Evolutionary conservation across 2,113 vertebrate species (phyloP), one percentile per base, ranked within the genome.

Genomic region (Pomatorhinus ruficollis): DNA sequence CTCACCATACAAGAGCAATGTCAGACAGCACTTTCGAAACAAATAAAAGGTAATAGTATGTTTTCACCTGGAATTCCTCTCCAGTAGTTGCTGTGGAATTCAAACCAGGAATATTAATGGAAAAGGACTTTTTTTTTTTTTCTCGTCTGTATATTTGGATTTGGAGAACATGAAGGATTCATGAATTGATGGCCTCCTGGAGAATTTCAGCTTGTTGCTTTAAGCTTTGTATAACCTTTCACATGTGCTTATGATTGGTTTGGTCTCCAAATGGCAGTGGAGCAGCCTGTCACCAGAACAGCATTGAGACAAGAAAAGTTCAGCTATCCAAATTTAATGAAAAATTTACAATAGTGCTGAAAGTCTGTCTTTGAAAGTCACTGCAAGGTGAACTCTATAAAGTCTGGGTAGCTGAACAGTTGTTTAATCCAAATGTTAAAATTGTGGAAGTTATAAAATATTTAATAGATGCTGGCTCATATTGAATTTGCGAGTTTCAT

Each of bases 391-490:
- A 70, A 74, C 66, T 88, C 57, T 65, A 10, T 64, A 45, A 93
- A 92, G 40, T 60, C 40, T 93, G 75, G 49, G 27, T 80, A 74
- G 52, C 35, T 3, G 39, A 89, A 28, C 52, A 59, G 60, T 81
- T 75, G 60, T 70, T 75, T 78, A 78, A 77, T 31, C 44, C 61
- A 68, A 83, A 91, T 89, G 69, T 40, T 87, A 31, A 50, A 68
- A 80, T 5, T 50, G 37, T 72, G 31, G n/a, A 91, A 75, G 77
- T 37, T 87, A 68, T 91, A 94, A 96, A 96, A 83, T 77, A 81
- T 96, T 95, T 92, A 87, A 91, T 60, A 49, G 64, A 86, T 78
- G 53, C 87, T 96, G 93, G 77, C 72, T 96, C 0, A 0, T 40
- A 33, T 23, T 54, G 76, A 70, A 12, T 89, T 88, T 83, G 50